Base-by-base conservation (phyloP, 2,888 invertebrate species). In the Toxonevra muliebris region DNA sequence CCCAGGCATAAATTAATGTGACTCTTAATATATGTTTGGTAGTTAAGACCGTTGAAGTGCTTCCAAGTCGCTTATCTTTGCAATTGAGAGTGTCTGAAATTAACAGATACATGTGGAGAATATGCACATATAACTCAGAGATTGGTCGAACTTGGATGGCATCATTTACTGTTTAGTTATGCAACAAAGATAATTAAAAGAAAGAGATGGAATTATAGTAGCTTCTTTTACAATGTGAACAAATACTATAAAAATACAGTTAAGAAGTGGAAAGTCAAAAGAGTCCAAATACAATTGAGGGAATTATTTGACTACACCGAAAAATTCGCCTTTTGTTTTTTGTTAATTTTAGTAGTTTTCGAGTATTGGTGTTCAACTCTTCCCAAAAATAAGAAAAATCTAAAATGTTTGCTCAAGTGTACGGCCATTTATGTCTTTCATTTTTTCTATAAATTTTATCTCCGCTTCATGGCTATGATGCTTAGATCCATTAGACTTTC, bases 81-180 rank as follows among this genome's bases (percentile, higher is more conserved):
- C 79, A 80, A 81, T 80, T 80, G 81, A 76, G 64, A 71, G 71
- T 66, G 74, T 67, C 72, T 76, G 79, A 77, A 80, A 80, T 81
- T 81, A 81, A 81, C 77, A 76, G 75, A 30, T 30, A 30, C 30
- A 48, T 48, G 15, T 48, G 50, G 50, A 48, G 8, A n/a, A n/a
- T n/a, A n/a, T n/a, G n/a, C n/a, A n/a, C n/a, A n/a, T n/a, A n/a
- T n/a, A n/a, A n/a, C n/a, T n/a, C n/a, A n/a, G n/a, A n/a, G n/a
- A n/a, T n/a, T 15, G 8, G 50, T 48, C 8, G 8, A n/a, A 48
- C 2, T n/a, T 2, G 50, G 2, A 48, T 13, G 8, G 8, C 13
- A 48, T 48, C 2, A 48, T 48, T 30, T 30, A 7, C 30, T 30
- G 7, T 30, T 30, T 30, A 30, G 30, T 30, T 30, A 2, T 30